phyloP scores from a whole-genome alignment of 2,797 vertebrate genomes.

The Crenichthys baileyi region DNA sequence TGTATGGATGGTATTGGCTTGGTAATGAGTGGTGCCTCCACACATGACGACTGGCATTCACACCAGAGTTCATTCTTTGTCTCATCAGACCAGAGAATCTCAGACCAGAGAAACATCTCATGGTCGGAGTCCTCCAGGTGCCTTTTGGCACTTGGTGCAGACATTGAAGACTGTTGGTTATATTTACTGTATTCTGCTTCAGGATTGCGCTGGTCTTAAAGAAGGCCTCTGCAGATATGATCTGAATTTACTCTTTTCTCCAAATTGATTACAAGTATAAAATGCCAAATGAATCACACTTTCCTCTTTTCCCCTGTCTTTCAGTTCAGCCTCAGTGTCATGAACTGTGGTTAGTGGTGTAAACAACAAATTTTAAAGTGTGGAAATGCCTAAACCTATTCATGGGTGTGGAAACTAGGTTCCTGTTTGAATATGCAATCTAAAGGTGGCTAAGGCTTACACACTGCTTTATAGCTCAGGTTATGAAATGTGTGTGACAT shows the following conservation, averaged over 20 bases:
- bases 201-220: neutral
- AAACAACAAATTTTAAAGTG: conserved; percentile 1
- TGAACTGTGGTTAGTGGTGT: neutral
- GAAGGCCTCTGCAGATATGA: neutral
- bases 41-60: no score
- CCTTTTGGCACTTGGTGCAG: no score
- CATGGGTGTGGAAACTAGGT: neutral
- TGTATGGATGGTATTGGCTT: no score
- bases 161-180: no score
- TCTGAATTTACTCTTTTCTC: neutral
- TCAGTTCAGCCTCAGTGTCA: neutral
- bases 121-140: no score
- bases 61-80: no score
- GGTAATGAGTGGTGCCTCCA: no score
- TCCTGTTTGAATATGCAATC: neutral
- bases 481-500: conserved; percentile 3
- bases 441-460: neutral
- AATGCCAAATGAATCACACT: neutral
- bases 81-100: no score
- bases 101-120: no score
- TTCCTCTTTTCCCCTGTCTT: neutral
- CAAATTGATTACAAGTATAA: neutral
- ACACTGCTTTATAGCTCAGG: neutral
- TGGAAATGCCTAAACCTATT: conserved; percentile 1
- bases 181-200: neutral